Evolutionary conservation across 1,140 invertebrate genomes (phyloP).

Genomic region (Drosophila saltans): DNA sequence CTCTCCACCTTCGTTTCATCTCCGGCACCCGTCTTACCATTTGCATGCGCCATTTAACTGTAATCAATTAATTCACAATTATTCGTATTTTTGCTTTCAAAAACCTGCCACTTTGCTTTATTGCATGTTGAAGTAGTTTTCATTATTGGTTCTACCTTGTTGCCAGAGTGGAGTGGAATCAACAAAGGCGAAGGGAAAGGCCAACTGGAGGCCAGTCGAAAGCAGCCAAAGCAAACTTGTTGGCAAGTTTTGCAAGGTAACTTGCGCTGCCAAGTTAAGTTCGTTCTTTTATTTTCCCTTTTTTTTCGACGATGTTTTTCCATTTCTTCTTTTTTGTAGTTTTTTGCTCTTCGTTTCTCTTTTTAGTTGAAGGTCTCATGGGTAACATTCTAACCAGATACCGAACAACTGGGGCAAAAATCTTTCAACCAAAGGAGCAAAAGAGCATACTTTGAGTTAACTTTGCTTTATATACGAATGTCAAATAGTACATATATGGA

Average conservation of each 20-base stretch:
- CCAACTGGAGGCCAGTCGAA: constrained; percentile 21
- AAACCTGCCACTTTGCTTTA: constrained; percentile 77
- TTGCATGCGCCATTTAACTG: constrained; percentile 67
- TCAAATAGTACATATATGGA: background rate
- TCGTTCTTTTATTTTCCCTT: constrained; percentile 20
- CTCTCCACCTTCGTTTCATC: background rate
- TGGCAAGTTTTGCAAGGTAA: constrained; percentile 66
- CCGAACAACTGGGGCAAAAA: constrained; percentile 60
- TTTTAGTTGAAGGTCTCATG: constrained; percentile 53
- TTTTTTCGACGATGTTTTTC: background rate
- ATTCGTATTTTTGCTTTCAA: constrained; percentile 68
- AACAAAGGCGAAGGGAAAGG: constrained; percentile 7
- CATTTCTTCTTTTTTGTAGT: constrained; percentile 8
- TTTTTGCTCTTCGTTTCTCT: constrained; percentile 45
- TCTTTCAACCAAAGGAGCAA: constrained; percentile 48
- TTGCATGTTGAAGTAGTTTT: constrained; percentile 77
- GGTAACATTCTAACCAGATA: constrained; percentile 68
- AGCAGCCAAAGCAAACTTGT: constrained; percentile 61
- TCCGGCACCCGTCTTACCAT: background rate
- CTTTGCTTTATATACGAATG: constrained; percentile 27
- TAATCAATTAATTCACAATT: constrained; percentile 80
- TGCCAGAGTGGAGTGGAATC: constrained; percentile 30
- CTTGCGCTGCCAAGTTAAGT: constrained; percentile 58
- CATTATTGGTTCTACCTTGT: constrained; percentile 70
- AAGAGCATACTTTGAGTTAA: constrained; percentile 25